These are phyloP conservation scores for Drosophila picticornis DNA, from an alignment of 2,888 invertebrate species.

Conservation along the genomic window DNA sequence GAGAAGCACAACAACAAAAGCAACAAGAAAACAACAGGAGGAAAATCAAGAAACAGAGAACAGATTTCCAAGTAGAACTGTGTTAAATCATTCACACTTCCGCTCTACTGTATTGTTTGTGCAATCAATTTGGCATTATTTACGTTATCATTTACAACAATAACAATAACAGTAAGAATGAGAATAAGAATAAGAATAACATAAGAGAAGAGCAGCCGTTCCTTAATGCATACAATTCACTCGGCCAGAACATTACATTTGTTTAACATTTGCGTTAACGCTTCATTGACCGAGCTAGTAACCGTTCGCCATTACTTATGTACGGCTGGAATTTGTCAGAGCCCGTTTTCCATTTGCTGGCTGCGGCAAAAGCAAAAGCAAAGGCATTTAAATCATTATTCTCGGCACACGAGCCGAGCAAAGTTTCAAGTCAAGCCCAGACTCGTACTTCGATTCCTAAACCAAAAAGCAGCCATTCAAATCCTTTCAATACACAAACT, in stretches of 20 bases:
- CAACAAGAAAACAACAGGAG: conserved; percentile 3
- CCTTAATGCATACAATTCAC: conserved; percentile 66
- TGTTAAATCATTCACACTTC: conserved; percentile 81
- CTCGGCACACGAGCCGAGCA: conserved; percentile 44
- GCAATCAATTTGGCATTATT: conserved; percentile 81
- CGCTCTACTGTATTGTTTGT: conserved; percentile 76
- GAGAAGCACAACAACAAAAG: conserved; percentile 2
- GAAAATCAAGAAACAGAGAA: conserved; percentile 30
- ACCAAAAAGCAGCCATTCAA: conserved; percentile 40
- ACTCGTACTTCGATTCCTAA: conserved; percentile 5
- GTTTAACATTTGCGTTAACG: conserved; percentile 82
- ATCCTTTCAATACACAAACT: conserved; percentile 76
- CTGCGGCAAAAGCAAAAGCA: conserved; percentile 18
- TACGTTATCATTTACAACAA: conserved; percentile 69
- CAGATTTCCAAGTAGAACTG: conserved; percentile 51
- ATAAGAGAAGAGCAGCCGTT: conserved; percentile 16
- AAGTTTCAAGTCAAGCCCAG: conserved; percentile 28
- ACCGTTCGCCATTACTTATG: conserved; percentile 59
- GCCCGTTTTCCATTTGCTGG: conserved; percentile 12
- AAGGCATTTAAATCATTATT: conserved; percentile 81
- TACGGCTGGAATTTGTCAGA: conserved; percentile 66
- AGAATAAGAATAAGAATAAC: not conserved
- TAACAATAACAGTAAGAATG: conserved; percentile 20
- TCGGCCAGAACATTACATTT: conserved; percentile 83
- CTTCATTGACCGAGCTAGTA: conserved; percentile 71